Conservation (phyloP, 2,888 invertebrate genomes). For the Apodemia zela region DNA sequence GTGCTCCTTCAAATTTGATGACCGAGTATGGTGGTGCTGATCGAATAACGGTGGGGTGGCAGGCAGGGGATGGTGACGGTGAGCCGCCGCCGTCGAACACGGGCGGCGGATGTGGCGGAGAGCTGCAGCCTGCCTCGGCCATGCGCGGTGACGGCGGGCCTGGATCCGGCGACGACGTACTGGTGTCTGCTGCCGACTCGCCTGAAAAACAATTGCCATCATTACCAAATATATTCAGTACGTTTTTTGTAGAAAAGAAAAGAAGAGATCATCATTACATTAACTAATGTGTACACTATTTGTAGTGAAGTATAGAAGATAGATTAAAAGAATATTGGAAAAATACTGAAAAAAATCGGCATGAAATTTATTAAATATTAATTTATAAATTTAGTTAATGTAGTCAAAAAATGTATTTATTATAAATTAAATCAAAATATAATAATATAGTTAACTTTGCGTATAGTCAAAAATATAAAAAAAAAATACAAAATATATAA, state of each 20-base stretch:
- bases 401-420: too few relatives aligned
- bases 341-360: too few relatives aligned
- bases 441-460: too few relatives aligned
- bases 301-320: too few relatives aligned
- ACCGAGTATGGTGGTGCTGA: constrained; percentile 80
- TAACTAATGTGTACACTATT: background rate
- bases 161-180: constrained; percentile 94
- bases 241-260: background rate
- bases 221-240: constrained; percentile 47
- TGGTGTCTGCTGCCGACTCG: constrained; percentile 96
- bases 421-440: too few relatives aligned
- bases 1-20: constrained; percentile 80
- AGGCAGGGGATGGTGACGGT: constrained; percentile 62
- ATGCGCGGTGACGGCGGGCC: constrained; percentile 92
- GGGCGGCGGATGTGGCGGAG: constrained; percentile 81
- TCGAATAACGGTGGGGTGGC: constrained; percentile 78
- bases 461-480: too few relatives aligned
- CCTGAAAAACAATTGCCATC: constrained; percentile 77
- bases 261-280: background rate
- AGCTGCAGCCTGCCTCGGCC: constrained; percentile 83
- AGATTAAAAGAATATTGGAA: too few relatives aligned
- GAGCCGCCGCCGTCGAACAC: constrained; percentile 75
- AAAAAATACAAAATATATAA: too few relatives aligned
- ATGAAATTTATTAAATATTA: too few relatives aligned
- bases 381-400: too few relatives aligned